These are phyloP conservation scores for Coenonympha glycerion DNA, from an alignment of 2,888 invertebrate genomes.

Conservation along the genomic window DNA sequence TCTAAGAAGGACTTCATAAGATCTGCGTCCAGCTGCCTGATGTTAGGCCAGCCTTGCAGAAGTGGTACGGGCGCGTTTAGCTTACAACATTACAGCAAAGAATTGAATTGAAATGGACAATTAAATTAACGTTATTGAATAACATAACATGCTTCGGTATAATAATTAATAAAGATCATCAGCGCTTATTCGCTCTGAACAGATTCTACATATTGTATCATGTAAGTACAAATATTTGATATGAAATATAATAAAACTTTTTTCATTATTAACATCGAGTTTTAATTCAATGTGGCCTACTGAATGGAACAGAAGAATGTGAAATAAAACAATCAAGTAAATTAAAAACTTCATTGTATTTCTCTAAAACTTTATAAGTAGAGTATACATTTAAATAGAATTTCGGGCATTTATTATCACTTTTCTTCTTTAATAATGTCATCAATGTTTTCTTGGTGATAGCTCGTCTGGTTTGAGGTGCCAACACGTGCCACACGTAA, in stretches of 20 bases:
- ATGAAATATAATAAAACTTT: neutral
- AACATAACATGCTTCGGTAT: too few species aligned
- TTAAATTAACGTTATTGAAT: too few species aligned
- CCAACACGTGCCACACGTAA: slow-evolving; percentile 2
- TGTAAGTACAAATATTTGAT: slow-evolving; percentile 13
- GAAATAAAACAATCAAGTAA: slow-evolving; percentile 33
- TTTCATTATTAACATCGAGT: neutral
- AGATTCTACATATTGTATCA: too few species aligned
- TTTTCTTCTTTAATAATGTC: too few species aligned
- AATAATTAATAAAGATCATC: too few species aligned
- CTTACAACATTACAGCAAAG: slow-evolving; percentile 51
- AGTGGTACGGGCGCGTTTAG: slow-evolving; percentile 88
- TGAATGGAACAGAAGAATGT: too few species aligned
- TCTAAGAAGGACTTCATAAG: slow-evolving; percentile 83
- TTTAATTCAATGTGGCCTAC: too few species aligned
- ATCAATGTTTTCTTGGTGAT: neutral
- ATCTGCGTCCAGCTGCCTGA: slow-evolving; percentile 91
- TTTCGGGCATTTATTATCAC: neutral
- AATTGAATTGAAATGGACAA: slow-evolving; percentile 36
- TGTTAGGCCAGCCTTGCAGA: slow-evolving; percentile 88
- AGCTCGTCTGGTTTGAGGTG: neutral
- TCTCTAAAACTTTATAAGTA: slow-evolving; percentile 41
- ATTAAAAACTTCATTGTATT: slow-evolving; percentile 41
- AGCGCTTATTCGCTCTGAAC: too few species aligned
- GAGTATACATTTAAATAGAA: slow-evolving; percentile 17